These are phyloP conservation scores for Calvadosia cruxmelitensis DNA, from an alignment of 30 jellyfish, hydroid and myxozoan genomes.

Conservation along the genomic window DNA sequence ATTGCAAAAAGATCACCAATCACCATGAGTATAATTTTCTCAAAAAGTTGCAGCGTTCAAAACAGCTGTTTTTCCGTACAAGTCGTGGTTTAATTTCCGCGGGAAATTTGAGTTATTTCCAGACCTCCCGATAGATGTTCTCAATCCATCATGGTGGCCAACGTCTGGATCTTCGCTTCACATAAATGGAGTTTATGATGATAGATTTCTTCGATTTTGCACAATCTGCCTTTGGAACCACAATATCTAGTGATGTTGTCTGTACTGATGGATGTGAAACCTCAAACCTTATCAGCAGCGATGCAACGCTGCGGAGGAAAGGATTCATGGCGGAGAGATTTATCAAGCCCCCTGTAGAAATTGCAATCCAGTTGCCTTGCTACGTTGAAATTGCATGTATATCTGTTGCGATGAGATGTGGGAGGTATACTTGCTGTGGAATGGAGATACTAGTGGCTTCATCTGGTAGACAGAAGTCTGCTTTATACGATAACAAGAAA, in stretches of 20 bases:
- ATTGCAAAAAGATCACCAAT: too few species aligned
- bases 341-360: slow-evolving; percentile 74
- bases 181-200: too few species aligned
- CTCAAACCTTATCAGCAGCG: background rate
- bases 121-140: too few species aligned
- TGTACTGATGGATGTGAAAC: background rate
- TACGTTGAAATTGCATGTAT: slow-evolving; percentile 43
- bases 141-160: too few species aligned
- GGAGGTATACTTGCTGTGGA: slow-evolving; percentile 24
- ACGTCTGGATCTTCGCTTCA: too few species aligned
- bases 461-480: background rate
- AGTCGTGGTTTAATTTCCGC: too few species aligned
- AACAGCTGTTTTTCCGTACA: too few species aligned
- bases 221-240: background rate
- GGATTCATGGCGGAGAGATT: slow-evolving; percentile 79
- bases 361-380: slow-evolving; percentile 77
- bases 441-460: slow-evolving; percentile 26
- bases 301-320: background rate
- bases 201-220: background rate
- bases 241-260: background rate
- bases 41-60: too few species aligned
- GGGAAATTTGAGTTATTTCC: too few species aligned
- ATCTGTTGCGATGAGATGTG: slow-evolving; percentile 26
- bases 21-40: too few species aligned
- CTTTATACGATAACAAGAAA: background rate